These are phyloP conservation scores for Villa cingulata DNA, from an alignment of 2,888 invertebrate genomes.

Conservation along the genomic window DNA sequence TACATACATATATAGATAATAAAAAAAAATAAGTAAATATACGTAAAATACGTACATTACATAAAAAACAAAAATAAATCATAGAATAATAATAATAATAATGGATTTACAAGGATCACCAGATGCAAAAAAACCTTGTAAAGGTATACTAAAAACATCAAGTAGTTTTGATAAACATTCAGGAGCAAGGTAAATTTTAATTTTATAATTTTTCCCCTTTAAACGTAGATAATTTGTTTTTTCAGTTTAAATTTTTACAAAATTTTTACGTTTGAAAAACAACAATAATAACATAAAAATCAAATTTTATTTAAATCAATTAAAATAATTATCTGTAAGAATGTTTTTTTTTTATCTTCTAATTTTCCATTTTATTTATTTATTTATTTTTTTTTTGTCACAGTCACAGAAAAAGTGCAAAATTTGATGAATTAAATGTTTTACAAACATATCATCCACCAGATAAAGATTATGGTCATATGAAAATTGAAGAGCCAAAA, in stretches of 20 bases:
- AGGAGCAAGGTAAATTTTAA: conserved; percentile 32
- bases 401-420: conserved; percentile 48
- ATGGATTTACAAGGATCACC: conserved; percentile 30
- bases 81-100: no score
- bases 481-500: conserved; percentile 97
- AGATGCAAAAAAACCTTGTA: conserved; percentile 35
- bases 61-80: not conserved
- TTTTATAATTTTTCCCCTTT: no score
- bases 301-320: no score
- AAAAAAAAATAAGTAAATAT: no score
- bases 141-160: conserved; percentile 86
- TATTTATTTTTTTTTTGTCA: conserved; percentile 4
- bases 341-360: conserved; percentile 1
- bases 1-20: no score
- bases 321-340: not conserved
- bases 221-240: no score
- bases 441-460: conserved; percentile 94
- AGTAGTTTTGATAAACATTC: conserved; percentile 71
- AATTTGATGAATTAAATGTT: conserved; percentile 98
- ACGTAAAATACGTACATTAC: no score
- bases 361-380: not conserved
- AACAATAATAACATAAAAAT: no score
- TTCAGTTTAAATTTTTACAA: no score
- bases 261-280: not conserved
- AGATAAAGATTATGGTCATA: conserved; percentile 98